Evolutionary conservation across 2,797 vertebrate genomes (phyloP).

Genomic region (Enteromius thamalakanensis): DNA sequence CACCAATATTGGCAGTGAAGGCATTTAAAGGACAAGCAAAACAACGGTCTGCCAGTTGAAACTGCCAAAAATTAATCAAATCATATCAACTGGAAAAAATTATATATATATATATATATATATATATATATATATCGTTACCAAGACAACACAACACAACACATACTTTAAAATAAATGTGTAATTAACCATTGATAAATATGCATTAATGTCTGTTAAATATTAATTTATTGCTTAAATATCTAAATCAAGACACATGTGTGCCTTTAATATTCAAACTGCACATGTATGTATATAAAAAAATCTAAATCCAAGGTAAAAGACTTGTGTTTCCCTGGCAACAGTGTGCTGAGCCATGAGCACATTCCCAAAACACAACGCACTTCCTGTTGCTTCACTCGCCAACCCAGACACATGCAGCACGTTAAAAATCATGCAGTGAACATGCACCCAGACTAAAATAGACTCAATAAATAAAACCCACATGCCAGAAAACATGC

Average conservation of each 20-base stretch:
- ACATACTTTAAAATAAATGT: not conserved
- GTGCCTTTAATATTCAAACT: conserved; percentile 14
- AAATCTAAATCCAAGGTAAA: conserved; percentile 16
- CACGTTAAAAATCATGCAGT: conserved; percentile 12
- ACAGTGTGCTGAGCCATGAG: conserved; percentile 36
- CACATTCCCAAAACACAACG: conserved; percentile 55
- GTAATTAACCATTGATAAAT: not conserved
- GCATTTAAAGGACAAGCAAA: not conserved
- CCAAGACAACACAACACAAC: not conserved
- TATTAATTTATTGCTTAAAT: not conserved
- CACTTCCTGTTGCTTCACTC: conserved; percentile 55
- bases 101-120: no score
- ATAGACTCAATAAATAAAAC: conserved; percentile 29
- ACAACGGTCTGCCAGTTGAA: not conserved
- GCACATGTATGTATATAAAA: conserved; percentile 1
- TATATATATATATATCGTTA: not conserved
- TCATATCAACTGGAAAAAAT: not conserved
- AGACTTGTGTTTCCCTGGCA: conserved; percentile 36
- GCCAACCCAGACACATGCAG: conserved; percentile 39
- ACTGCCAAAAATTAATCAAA: not conserved
- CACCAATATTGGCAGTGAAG: not conserved
- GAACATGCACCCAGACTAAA: conserved; percentile 19
- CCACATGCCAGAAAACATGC: conserved; percentile 13
- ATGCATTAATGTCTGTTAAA: not conserved
- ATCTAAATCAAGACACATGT: not conserved